Percentiles rank a stretch among this genome's conserved stretches.
These are phyloP conservation scores for Sarcophaga bullata DNA, from an alignment of 1,140 invertebrate species.

Conservation along the genomic window DNA sequence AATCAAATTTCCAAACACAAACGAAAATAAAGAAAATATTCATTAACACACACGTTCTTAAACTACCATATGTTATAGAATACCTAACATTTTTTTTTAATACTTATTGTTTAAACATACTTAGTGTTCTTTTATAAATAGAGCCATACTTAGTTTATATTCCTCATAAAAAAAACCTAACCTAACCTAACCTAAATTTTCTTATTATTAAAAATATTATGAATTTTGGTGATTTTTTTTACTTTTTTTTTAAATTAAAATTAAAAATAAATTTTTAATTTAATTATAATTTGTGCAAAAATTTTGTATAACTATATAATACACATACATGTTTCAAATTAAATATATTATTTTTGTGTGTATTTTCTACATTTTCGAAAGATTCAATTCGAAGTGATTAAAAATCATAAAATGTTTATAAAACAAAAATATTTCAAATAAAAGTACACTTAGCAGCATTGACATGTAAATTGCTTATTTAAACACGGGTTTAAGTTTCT, in stretches of 20 bases:
- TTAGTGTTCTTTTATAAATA: neutral
- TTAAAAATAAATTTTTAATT: neutral
- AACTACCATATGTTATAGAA: neutral
- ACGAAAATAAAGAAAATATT: neutral
- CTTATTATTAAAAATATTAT: neutral
- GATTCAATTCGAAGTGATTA: too few relatives aligned
- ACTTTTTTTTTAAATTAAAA: neutral
- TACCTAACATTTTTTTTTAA: neutral
- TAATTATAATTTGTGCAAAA: slow-evolving; percentile 1
- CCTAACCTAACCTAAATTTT: too few relatives aligned
- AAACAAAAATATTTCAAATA: too few relatives aligned
- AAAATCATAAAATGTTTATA: too few relatives aligned
- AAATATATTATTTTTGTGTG: neutral
- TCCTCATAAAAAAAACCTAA: too few relatives aligned
- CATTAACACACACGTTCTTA: neutral
- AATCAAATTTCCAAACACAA: neutral
- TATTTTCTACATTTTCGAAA: neutral
- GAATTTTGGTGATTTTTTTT: neutral
- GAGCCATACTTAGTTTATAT: neutral
- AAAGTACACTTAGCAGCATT: too few relatives aligned
- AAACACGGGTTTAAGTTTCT: too few relatives aligned
- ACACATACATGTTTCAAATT: neutral
- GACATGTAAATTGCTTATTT: too few relatives aligned
- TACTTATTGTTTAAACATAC: neutral
- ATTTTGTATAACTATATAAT: neutral